phyloP scores from a whole-genome alignment of 2,888 invertebrate species.

The Pheosia gnoma region DNA sequence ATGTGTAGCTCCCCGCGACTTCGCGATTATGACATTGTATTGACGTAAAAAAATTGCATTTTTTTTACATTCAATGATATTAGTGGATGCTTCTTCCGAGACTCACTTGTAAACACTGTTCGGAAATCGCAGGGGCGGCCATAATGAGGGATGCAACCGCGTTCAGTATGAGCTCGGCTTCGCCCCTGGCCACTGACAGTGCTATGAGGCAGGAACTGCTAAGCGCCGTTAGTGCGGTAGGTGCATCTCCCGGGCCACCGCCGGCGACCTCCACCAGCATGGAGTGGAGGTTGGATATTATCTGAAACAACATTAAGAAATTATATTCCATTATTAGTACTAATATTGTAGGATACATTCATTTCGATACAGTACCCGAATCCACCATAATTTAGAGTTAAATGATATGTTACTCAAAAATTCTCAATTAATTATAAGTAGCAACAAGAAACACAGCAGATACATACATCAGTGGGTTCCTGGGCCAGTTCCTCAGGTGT shows the following conservation, averaged over 20 bases:
- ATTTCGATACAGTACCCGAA: too few relatives aligned
- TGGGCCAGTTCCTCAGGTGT: slow-evolving; percentile 92
- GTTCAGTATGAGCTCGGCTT: slow-evolving; percentile 94
- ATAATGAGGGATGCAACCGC: slow-evolving; percentile 95
- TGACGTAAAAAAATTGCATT: too few relatives aligned
- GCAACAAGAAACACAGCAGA: slow-evolving; percentile 16
- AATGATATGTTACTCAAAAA: too few relatives aligned
- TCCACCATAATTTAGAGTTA: too few relatives aligned
- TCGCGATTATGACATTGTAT: too few relatives aligned
- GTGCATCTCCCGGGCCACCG: slow-evolving; percentile 80
- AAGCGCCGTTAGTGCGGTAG: slow-evolving; percentile 91
- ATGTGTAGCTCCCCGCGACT: too few relatives aligned
- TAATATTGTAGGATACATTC: neutral
- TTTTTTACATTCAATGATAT: too few relatives aligned
- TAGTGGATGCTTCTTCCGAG: neutral
- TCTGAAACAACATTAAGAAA: slow-evolving; percentile 60
- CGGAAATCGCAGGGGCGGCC: slow-evolving; percentile 90
- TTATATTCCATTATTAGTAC: slow-evolving; percentile 2
- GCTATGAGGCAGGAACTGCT: slow-evolving; percentile 97
- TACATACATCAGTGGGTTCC: slow-evolving; percentile 89
- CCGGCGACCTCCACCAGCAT: slow-evolving; percentile 93
- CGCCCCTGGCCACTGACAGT: slow-evolving; percentile 95
- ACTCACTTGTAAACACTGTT: slow-evolving; percentile 90
- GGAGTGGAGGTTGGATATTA: slow-evolving; percentile 91
- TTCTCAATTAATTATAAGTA: too few relatives aligned